Conservation (phyloP, 2,888 invertebrate genomes). For the Lymantria monacha region DNA sequence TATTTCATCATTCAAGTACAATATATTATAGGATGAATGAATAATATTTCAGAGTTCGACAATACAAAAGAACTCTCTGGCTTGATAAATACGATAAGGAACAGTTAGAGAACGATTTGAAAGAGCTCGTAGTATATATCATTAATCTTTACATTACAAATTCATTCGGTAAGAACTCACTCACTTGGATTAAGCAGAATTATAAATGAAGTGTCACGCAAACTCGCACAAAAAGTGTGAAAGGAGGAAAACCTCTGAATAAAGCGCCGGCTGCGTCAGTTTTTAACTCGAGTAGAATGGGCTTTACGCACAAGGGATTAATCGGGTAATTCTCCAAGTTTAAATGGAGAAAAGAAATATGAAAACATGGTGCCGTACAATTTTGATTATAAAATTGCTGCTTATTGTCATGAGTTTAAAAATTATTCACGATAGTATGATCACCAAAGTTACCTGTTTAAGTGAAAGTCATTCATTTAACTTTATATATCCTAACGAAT, state of each 20-base stretch:
- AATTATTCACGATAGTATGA: too few species aligned
- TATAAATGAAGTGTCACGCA: conserved; percentile 79
- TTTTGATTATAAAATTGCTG: conserved; percentile 38
- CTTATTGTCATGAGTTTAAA: conserved; percentile 22
- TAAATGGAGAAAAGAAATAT: conserved; percentile 42
- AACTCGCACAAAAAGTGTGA: conserved; percentile 70
- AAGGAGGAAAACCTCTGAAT: conserved; percentile 62
- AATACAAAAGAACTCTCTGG: conserved; percentile 42
- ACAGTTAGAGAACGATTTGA: conserved; percentile 52
- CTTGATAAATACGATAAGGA: conserved; percentile 58
- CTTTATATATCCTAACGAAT: too few species aligned
- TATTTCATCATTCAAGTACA: conserved; percentile 17
- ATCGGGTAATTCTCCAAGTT: conserved; percentile 51
- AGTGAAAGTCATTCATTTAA: too few species aligned
- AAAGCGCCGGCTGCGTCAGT: conserved; percentile 57
- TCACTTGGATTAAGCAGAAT: conserved; percentile 78
- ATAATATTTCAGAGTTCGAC: conserved; percentile 15
- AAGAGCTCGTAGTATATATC: conserved; percentile 59
- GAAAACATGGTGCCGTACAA: conserved; percentile 33
- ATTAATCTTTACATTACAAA: conserved; percentile 80
- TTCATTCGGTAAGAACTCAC: conserved; percentile 79
- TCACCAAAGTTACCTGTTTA: too few species aligned
- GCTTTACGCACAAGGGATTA: conserved; percentile 49
- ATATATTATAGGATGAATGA: conserved; percentile 16
- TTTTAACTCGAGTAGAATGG: conserved; percentile 64